Evolutionary conservation across 2,797 vertebrate species (phyloP), one percentile per base, ranked within the genome.

Genomic region (Sylvilagus floridanus): DNA sequence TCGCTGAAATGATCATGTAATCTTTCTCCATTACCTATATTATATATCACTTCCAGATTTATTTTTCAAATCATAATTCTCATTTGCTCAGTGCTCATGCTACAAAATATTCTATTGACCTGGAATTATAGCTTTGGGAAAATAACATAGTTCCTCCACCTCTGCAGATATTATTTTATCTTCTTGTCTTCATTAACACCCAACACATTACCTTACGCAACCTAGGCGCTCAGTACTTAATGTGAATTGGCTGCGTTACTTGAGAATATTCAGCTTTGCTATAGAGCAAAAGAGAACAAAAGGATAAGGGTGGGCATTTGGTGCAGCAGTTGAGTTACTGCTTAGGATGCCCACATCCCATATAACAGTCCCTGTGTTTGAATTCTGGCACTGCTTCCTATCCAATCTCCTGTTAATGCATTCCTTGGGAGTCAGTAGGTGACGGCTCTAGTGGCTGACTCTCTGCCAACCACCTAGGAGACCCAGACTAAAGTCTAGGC

Each of bases 11-110:
- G 17, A 73, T 90, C 37, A 72, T 83, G 52, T 60, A 83, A 42
- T 42, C 57, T 96, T 90, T 90, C 30, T 14, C 50, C 16, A 28
- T 24, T 2, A 65, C 47, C 78, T 42, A 54, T 50, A 65, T 71
- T 63, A 83, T 26, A 89, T 7, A 37, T 9, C 28, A 91, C 0
- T 37, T 76, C 2, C 10, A 63, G 32, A 77, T 65, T 91, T 7
- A 71, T 83, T 89, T 87, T 47, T 21, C 69, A 91, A 92, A 77
- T 72, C 57, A 69, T 1, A 54, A n/a, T 52, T 95, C 65, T 35
- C 54, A 1, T 66, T 82, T 60, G 32, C 21, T 52, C 57, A 42
- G 28, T 72, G 19, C 11, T 19, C 9, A 65, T 81, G 42, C 5
- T 35, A 92, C 21, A 32, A 37, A 93, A 78, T 42, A 4, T 52